Percentiles rank a stretch among this genome's conserved stretches.
Conservation (phyloP, 2,888 invertebrate species). For the Archaeoteleia sp. region DNA sequence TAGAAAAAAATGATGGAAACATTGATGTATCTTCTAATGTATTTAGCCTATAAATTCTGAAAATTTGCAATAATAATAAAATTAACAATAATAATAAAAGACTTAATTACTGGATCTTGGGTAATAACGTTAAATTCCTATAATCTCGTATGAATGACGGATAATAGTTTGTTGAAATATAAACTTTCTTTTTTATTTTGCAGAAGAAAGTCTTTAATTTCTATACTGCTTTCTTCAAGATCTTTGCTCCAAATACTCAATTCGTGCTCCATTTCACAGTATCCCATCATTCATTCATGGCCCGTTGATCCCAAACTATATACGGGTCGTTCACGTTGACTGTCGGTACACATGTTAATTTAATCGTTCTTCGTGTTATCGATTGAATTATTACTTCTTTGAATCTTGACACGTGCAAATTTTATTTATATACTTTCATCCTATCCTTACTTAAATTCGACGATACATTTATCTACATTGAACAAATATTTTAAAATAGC, state of each 20-base stretch:
- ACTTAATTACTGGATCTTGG: too few relatives aligned
- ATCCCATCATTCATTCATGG: constrained; percentile 45
- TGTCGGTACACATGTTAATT: constrained; percentile 36
- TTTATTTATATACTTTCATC: too few relatives aligned
- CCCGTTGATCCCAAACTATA: constrained; percentile 34
- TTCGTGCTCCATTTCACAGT: constrained; percentile 41
- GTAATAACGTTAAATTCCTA: too few relatives aligned
- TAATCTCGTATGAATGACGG: constrained; percentile 33
- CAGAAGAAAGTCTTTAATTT: constrained; percentile 35
- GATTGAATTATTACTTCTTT: constrained; percentile 6
- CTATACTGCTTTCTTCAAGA: constrained; percentile 32
- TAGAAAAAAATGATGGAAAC: too few relatives aligned
- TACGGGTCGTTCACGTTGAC: constrained; percentile 34
- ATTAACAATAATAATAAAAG: too few relatives aligned
- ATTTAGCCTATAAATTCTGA: too few relatives aligned
- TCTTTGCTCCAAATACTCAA: constrained; percentile 42
- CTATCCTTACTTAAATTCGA: too few relatives aligned
- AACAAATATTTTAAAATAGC: too few relatives aligned
- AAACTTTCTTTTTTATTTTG: constrained; percentile 30
- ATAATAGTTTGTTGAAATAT: constrained; percentile 26
- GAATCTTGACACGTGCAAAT: too few relatives aligned
- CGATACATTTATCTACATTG: too few relatives aligned
- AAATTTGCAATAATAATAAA: too few relatives aligned
- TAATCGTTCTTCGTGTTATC: constrained; percentile 32
- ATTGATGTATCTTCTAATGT: too few relatives aligned